A percentile compares a stretch with the other conserved stretches of the same genome.
Conservation (phyloP, 2,113 vertebrate species). For the Elephantulus edwardii region DNA sequence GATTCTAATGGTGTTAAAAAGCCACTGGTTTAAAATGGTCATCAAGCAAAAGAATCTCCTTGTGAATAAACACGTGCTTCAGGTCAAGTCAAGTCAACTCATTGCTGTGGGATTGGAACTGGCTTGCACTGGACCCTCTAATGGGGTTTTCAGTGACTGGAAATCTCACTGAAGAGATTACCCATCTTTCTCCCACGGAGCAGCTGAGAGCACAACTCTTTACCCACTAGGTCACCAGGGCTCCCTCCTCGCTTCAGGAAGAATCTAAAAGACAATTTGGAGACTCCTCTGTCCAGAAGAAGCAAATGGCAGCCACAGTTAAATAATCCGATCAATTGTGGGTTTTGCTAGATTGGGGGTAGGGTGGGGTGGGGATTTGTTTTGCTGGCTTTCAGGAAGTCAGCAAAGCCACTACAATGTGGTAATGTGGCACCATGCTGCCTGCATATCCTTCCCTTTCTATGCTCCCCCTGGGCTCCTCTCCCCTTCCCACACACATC, state of each 20-base stretch:
- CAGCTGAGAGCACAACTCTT: too few species aligned
- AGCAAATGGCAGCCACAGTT: not conserved
- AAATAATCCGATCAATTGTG: not conserved
- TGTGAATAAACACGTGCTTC: conserved; percentile 30
- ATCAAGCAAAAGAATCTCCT: conserved; percentile 26
- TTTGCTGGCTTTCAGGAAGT: not conserved
- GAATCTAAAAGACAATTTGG: not conserved
- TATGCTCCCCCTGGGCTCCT: not conserved
- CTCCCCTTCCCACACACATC: not conserved
- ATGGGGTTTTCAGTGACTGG: too few species aligned
- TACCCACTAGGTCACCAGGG: too few species aligned
- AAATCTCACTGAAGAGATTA: too few species aligned
- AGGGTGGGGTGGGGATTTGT: not conserved
- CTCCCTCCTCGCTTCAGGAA: too few species aligned
- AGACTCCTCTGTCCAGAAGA: conserved; percentile 20
- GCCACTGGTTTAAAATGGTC: conserved; percentile 13
- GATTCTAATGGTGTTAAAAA: not conserved
- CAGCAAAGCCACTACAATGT: not conserved
- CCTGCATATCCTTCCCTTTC: not conserved
- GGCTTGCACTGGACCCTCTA: too few species aligned
- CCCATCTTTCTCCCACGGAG: too few species aligned
- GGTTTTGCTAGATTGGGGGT: conserved; percentile 22
- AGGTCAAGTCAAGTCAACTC: too few species aligned
- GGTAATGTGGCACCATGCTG: not conserved
- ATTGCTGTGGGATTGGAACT: too few species aligned